phyloP scores from a whole-genome alignment of 2,888 invertebrate species.

The Apodemia duryi region DNA sequence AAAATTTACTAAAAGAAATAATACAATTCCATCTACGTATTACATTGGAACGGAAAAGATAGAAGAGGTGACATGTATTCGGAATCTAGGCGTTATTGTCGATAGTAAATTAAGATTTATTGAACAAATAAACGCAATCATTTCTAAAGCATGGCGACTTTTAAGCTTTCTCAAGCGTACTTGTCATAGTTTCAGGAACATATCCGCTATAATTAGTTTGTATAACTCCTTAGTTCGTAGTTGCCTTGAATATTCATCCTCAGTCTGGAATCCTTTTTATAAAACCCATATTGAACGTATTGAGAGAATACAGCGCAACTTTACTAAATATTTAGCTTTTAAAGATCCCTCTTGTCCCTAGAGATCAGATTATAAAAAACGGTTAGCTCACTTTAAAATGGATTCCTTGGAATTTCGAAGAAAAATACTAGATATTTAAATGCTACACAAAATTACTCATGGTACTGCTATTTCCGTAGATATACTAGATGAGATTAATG shows the following conservation, averaged over 20 bases:
- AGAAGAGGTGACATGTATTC: background rate
- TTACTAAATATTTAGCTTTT: background rate
- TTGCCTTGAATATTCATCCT: slow-evolving; percentile 5
- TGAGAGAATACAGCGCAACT: background rate
- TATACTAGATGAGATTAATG: too few relatives aligned
- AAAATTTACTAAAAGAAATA: slow-evolving; percentile 3
- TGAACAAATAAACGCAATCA: background rate
- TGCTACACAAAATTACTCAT: background rate
- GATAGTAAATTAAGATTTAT: slow-evolving; percentile 1
- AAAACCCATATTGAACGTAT: background rate
- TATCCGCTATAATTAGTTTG: background rate
- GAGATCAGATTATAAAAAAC: background rate
- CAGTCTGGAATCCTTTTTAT: slow-evolving; percentile 12
- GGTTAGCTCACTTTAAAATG: background rate
- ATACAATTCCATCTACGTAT: background rate
- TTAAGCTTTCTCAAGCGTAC: slow-evolving; percentile 1
- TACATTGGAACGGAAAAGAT: background rate
- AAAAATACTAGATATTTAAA: background rate
- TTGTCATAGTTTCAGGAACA: background rate
- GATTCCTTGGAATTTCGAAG: background rate
- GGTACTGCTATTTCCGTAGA: too few relatives aligned
- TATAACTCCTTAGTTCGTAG: background rate
- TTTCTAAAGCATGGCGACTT: background rate
- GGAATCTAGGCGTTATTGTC: background rate
- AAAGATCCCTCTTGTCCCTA: background rate